These are phyloP conservation scores for Dicrurus megarhynchus DNA, from an alignment of 2,113 vertebrate genomes.

Conservation along the genomic window DNA sequence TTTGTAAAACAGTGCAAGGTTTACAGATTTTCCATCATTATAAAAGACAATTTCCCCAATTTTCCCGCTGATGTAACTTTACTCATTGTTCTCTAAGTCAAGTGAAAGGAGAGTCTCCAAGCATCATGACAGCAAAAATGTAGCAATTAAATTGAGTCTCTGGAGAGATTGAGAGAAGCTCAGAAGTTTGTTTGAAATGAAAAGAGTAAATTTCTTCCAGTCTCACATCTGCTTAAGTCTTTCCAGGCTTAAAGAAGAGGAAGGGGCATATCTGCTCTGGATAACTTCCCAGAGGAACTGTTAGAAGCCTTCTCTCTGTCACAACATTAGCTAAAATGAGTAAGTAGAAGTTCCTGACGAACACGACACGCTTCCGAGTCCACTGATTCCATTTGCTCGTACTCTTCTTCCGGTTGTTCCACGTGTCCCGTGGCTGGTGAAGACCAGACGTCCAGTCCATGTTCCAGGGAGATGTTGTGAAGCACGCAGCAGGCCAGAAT, in stretches of 20 bases:
- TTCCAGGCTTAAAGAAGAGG: background rate
- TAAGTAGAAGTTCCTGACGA: constrained; percentile 83
- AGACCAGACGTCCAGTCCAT: constrained; percentile 89
- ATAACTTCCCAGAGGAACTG: background rate
- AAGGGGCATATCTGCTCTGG: background rate
- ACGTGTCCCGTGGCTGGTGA: constrained; percentile 74
- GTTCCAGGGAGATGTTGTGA: constrained; percentile 92
- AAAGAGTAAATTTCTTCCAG: background rate
- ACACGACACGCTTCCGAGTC: constrained; percentile 84
- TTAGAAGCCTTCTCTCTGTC: background rate
- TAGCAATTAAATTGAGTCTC: background rate
- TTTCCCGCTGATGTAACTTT: background rate
- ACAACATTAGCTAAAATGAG: constrained; percentile 82
- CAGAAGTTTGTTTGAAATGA: background rate
- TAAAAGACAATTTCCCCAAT: background rate
- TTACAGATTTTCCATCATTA: background rate
- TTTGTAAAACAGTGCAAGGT: background rate
- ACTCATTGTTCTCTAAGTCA: background rate
- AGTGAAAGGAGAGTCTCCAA: background rate
- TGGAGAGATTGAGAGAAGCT: background rate
- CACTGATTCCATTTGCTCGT: constrained; percentile 79
- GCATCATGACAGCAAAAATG: background rate
- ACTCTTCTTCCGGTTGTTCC: constrained; percentile 82
- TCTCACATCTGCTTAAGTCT: background rate
- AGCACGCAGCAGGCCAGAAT: constrained; percentile 94